Conservation (phyloP, 2,113 vertebrate species). For the Thomomys bottae region DNA sequence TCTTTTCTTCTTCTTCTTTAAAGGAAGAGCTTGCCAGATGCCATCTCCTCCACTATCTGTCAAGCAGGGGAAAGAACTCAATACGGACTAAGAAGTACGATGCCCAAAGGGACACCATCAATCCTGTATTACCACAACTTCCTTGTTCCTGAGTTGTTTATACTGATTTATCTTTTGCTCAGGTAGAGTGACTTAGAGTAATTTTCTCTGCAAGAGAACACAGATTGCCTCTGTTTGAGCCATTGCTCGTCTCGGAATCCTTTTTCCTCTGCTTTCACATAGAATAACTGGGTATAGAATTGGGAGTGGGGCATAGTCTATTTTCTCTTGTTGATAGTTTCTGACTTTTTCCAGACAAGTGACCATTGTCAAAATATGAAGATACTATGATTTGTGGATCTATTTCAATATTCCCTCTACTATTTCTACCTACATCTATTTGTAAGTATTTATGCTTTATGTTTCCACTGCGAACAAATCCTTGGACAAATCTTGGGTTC, state of each 20-base stretch:
- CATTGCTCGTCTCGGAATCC: neutral
- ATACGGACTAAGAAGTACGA: constrained; percentile 61
- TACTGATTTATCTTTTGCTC: constrained; percentile 76
- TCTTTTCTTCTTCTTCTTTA: constrained; percentile 57
- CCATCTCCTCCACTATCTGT: constrained; percentile 65
- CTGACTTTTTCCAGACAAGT: neutral
- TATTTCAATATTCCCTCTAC: neutral
- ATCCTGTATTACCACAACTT: constrained; percentile 70
- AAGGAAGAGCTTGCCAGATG: constrained; percentile 73
- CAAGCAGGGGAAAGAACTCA: constrained; percentile 67
- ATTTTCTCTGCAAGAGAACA: constrained; percentile 59
- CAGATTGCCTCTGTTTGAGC: constrained; percentile 35
- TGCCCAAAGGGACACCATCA: constrained; percentile 72
- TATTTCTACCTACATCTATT: neutral
- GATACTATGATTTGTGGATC: neutral
- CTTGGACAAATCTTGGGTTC: neutral
- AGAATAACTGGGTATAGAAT: neutral
- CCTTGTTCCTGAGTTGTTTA: constrained; percentile 72
- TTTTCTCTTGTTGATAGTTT: neutral
- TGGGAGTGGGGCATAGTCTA: neutral
- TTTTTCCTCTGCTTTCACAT: neutral
- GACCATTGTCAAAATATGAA: neutral
- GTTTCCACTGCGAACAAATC: neutral
- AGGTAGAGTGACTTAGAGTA: constrained; percentile 76
- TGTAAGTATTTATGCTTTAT: neutral